Percentiles rank a stretch among this genome's conserved stretches.
Conservation (phyloP, 2,797 vertebrate genomes). For the Acanthurus tractus region DNA sequence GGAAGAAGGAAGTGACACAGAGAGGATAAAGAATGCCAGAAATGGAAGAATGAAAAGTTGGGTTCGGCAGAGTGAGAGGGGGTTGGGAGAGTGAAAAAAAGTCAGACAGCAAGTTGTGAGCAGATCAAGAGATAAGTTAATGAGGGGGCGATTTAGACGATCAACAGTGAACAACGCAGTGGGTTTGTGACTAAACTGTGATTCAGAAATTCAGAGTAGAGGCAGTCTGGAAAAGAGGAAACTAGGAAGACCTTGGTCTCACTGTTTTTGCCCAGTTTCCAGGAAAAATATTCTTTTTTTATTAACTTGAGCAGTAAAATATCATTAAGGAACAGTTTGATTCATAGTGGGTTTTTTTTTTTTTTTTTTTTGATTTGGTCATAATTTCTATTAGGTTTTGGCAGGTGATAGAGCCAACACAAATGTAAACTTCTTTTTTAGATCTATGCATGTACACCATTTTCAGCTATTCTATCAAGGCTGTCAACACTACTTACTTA, state of each 20-base stretch:
- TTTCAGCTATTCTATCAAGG: too few species aligned
- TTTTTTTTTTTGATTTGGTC: too few species aligned
- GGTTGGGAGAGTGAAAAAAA: not conserved
- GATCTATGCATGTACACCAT: too few species aligned
- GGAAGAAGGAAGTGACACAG: constrained; percentile 8
- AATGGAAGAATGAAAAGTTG: constrained; percentile 1
- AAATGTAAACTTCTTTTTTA: too few species aligned
- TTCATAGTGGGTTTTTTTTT: not conserved
- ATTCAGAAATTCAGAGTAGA: not conserved
- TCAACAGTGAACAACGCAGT: not conserved
- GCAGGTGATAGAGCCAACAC: too few species aligned
- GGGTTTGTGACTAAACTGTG: not conserved
- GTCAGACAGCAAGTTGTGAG: not conserved
- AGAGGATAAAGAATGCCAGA: constrained; percentile 12
- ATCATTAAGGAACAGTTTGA: not conserved
- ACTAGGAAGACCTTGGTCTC: not conserved
- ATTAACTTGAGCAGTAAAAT: not conserved
- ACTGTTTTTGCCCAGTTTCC: not conserved
- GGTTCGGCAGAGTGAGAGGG: not conserved
- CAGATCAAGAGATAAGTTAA: not conserved
- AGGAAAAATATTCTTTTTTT: too few species aligned
- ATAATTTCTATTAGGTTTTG: too few species aligned
- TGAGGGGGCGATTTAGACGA: not conserved
- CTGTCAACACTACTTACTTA: too few species aligned
- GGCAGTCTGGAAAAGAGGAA: not conserved